Base-by-base conservation (phyloP, 1,140 invertebrate genomes). In the Holcopasites calliopsidis region DNA sequence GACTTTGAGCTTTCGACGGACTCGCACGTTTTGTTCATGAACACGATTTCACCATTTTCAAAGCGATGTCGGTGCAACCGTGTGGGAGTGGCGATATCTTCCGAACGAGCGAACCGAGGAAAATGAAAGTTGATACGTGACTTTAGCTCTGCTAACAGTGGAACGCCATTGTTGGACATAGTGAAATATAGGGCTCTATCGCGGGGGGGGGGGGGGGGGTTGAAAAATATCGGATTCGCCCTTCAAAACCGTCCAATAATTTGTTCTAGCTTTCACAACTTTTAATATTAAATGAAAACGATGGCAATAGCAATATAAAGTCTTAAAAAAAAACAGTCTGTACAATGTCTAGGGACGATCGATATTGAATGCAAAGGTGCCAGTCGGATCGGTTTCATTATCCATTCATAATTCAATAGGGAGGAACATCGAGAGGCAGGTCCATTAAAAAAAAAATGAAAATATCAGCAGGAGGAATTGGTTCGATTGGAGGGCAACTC, bases 11-110 rank as follows among this genome's bases (percentile, higher is more conserved):
- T 62, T 40, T 61, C 69, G 18, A 62, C 57, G 10, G 23, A 72
- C 35, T 23, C 13, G 44, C 47, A 62, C 47, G 35, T 72, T 70
- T 40, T 33, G 58, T 18, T n/a, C 23, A 28, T 50, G 44, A 52
- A 72, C 58, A 72, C 70, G 70, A 42, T 72, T 72, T 62, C 35
- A 72, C 70, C 70, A 72, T 72, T 72, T 64, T 54, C 70, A 13
- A 11, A 21, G 31, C 13, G 47, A 72, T 33, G 49, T 52, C 33
- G 16, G 40, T 16, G 44, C 31, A 10, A 10, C 2, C 13, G 47
- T 61, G 57, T 71, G 35, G 13, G 26, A 21, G 35, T 58, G 35
- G 26, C 58, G 7, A 54, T 72, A 42, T 54, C 38, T 35, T 72
- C 26, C 10, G 33, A 31, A 62, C 35, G 70, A 70, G 38, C 42